These are phyloP conservation scores for Xenopus tropicalis DNA, from an alignment of 2,113 vertebrate species.

Conservation along the genomic window UCB_Xtro_10.0 CM004448.2:102644001-102644500, in stretches of 20 bases:
- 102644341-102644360: neutral
- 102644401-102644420: neutral
- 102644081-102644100: constrained; percentile 16
- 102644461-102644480: no score
- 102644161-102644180: neutral
- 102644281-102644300: neutral
- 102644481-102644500: no score
- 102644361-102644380: neutral
- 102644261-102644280: no score
- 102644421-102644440: no score
- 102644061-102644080: constrained; percentile 28
- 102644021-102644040: constrained; percentile 40
- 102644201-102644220: no score
- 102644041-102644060: constrained; percentile 27
- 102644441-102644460: no score
- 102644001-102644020: constrained; percentile 41
- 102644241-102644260: neutral
- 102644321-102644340: neutral
- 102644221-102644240: no score
- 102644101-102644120: neutral
- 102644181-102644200: neutral
- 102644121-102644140: neutral
- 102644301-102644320: neutral
- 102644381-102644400: neutral
- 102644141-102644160: neutral